Conservation (phyloP, 92 coral and sea anemone genomes). For the Porites rus region DNA sequence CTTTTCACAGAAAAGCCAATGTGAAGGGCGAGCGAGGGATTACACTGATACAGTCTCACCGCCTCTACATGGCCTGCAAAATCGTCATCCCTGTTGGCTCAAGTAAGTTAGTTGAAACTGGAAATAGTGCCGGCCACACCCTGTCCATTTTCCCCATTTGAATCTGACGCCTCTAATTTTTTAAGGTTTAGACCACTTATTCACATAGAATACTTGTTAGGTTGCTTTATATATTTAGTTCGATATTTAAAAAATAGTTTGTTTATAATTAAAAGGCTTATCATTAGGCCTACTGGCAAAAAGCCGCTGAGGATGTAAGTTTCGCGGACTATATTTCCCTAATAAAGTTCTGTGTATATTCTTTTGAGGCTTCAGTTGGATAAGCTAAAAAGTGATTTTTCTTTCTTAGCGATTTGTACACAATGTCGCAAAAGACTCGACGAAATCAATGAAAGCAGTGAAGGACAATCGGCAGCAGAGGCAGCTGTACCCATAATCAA, state of each 20-base stretch:
- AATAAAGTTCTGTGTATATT: neutral
- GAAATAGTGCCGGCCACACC: neutral
- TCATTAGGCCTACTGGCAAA: no score
- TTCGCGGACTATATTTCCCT: neutral
- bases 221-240: no score
- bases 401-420: neutral
- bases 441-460: neutral
- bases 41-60: no score
- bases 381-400: neutral
- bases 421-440: slow-evolving; percentile 7
- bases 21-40: no score
- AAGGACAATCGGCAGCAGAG: neutral
- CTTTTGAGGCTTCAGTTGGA: neutral
- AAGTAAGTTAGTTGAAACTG: neutral
- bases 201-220: no score
- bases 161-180: no score
- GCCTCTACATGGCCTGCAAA: neutral
- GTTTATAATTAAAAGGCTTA: no score
- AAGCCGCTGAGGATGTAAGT: no score
- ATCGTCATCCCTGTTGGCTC: neutral
- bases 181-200: no score
- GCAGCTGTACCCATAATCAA: neutral
- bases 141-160: no score
- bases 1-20: no score
- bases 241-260: neutral